These are phyloP conservation scores for Ateles fusciceps DNA, from an alignment of 2,797 vertebrate genomes.

Conservation along the genomic window DNA sequence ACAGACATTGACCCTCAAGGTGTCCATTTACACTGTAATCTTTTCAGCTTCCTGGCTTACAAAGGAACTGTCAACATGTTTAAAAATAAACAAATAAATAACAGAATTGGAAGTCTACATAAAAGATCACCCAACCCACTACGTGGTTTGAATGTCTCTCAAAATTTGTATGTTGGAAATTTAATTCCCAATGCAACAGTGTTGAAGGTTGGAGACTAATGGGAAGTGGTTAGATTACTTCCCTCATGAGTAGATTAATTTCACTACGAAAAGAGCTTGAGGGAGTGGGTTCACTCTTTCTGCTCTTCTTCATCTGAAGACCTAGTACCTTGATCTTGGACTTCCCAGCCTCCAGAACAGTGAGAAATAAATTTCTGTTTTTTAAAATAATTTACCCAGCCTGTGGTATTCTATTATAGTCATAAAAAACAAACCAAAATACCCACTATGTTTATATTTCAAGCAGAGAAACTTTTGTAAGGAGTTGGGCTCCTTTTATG, in stretches of 20 bases:
- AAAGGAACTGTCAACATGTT: neutral
- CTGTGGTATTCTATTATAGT: neutral
- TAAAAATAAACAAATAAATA: neutral
- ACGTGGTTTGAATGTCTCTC: neutral
- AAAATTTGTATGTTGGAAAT: neutral
- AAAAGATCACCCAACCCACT: neutral
- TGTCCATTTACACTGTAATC: neutral
- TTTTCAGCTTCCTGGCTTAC: neutral
- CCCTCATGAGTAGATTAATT: neutral
- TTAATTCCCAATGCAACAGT: too few relatives aligned
- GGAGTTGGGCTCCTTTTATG: neutral
- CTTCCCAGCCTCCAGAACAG: neutral
- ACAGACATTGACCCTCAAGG: neutral
- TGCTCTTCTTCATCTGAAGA: neutral
- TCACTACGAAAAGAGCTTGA: neutral
- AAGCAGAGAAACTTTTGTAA: neutral
- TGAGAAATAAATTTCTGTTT: neutral
- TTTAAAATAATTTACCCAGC: neutral
- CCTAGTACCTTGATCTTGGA: neutral
- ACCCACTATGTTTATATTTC: neutral
- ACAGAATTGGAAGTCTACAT: neutral
- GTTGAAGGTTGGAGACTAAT: neutral
- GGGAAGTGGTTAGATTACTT: neutral
- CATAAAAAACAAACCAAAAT: neutral
- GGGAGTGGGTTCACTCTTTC: neutral